These are phyloP conservation scores for Dasyornis broadbenti DNA, from an alignment of 2,113 vertebrate species.

Conservation along the genomic window DNA sequence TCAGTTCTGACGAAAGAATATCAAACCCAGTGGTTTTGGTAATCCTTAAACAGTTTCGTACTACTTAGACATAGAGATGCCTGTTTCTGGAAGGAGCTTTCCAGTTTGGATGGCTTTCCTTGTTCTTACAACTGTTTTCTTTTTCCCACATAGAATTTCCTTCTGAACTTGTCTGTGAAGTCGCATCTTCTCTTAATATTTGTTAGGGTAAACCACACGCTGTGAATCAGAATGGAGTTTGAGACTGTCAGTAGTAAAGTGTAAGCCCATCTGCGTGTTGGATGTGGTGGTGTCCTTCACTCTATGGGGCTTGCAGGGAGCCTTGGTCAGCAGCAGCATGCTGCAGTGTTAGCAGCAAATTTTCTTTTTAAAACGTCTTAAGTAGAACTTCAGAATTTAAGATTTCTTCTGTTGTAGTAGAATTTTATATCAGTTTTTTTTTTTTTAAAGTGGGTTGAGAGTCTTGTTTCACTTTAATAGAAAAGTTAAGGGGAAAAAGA, in stretches of 20 bases:
- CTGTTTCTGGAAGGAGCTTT: not conserved
- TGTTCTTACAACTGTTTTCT: not conserved
- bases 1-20: not conserved
- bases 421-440: not conserved
- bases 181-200: not conserved
- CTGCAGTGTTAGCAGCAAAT: not conserved
- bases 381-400: not conserved
- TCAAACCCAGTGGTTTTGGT: not conserved
- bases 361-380: not conserved
- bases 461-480: not conserved
- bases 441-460: not conserved
- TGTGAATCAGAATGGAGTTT: not conserved
- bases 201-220: not conserved
- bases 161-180: not conserved
- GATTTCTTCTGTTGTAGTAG: not conserved
- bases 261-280: not conserved
- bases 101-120: not conserved
- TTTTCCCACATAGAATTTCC: not conserved
- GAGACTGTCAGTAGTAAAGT: fast-evolving
- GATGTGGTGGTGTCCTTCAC: not conserved
- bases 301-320: fast-evolving
- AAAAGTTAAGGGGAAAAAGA: not conserved
- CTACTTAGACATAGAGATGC: not conserved
- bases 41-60: not conserved
- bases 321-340: not conserved